Conservation (phyloP, 2,888 invertebrate genomes). For the Teleiodes luculella region DNA sequence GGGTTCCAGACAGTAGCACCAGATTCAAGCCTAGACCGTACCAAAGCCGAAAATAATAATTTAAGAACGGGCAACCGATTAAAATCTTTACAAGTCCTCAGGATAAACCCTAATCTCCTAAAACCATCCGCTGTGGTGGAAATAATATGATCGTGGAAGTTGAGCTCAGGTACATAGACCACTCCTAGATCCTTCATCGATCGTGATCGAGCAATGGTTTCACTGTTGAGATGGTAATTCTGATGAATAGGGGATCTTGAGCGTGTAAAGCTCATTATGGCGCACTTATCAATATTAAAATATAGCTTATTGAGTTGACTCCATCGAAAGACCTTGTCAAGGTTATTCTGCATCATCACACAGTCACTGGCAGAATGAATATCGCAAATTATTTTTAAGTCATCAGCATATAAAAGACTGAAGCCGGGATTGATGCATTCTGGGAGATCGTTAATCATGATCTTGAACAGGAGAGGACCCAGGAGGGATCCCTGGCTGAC, state of each 20-base stretch:
- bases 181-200: not conserved
- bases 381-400: not conserved
- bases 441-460: not conserved
- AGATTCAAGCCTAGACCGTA: not conserved
- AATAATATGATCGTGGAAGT: not conserved
- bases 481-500: not conserved
- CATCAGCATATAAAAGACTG: not conserved
- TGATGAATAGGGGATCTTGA: not conserved
- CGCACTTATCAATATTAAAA: not conserved
- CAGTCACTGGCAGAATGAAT: not conserved
- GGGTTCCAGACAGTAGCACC: not conserved
- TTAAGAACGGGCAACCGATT: not conserved
- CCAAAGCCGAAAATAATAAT: not conserved
- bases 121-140: not conserved
- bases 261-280: not conserved
- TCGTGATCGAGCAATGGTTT: not conserved
- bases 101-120: not conserved
- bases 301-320: not conserved
- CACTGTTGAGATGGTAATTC: not conserved
- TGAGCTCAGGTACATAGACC: not conserved
- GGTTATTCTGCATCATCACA: not conserved
- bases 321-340: not conserved
- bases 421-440: not conserved
- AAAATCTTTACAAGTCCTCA: not conserved
- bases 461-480: not conserved